Evolutionary conservation across 2,113 vertebrate species (phyloP), one percentile per base, ranked within the genome.

Genomic region (Cnemophilus loriae): DNA sequence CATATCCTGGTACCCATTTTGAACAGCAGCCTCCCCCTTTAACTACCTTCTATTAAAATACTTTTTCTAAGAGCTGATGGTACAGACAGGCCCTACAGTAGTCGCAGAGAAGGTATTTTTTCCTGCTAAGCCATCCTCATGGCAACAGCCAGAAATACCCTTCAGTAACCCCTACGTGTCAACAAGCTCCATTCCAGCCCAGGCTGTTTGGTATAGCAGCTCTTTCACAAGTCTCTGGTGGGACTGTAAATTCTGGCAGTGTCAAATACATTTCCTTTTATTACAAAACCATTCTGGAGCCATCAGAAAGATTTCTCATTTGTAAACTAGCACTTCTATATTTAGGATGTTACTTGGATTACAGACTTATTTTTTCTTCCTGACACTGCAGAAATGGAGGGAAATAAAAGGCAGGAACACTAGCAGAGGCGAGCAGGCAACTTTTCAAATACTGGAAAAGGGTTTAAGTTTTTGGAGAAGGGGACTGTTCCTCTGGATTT

Each of bases 311-410:
- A 96, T 81, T 92, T 90, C 95, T 93, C 93, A 84, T 97, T 96
- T 96, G 89, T 97, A 97, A 97, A 79, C 96, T 93, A 97, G 93
- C 95, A 96, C 90, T 91, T 97, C 97, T 98, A 97, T 96, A 97
- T 97, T 97, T 98, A 98, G 98, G 95, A 44, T 60, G 75, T 94
- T 96, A 96, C 95, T 94, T 89, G 90, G 94, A 96, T 95, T 94
- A 87, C 95, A 87, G 73, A 88, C 91, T 89, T 95, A 60, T 94
- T 97, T 89, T 93, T 94, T 91, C 81, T 94, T 93, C 90, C 97
- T 95, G 95, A 97, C 86, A 76, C 67, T 92, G 94, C 95, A 95
- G 70, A 95, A 96, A 95, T 73, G 44, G 90, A 88, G 91, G 86
- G 87, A 92, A 95, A 94, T 81, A 88, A 91, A 92, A 96, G 87